phyloP scores from a whole-genome alignment of 1,140 invertebrate species.

The Brachionus asplanchnoidis region DNA sequence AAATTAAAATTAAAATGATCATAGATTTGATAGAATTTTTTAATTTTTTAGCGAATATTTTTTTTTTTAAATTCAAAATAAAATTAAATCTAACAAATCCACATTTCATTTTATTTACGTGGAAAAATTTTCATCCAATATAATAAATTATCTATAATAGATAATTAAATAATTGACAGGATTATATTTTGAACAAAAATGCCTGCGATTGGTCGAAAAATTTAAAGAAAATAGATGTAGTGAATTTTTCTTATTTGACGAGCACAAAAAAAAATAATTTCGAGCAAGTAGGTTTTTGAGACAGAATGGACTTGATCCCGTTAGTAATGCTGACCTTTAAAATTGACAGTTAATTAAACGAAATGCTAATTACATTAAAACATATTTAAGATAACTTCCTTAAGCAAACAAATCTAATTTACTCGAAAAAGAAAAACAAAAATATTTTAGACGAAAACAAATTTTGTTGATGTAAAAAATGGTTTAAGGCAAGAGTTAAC shows the following conservation, averaged over 20 bases:
- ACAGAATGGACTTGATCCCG: neutral
- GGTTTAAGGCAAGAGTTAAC: neutral
- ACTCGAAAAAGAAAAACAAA: neutral
- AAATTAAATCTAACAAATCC: too few species aligned
- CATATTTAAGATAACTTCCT: slow-evolving; percentile 22
- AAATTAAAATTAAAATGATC: too few species aligned
- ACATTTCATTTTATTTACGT: too few species aligned
- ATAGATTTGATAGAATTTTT: too few species aligned
- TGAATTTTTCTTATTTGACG: neutral
- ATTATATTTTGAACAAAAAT: neutral
- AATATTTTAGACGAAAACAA: slow-evolving; percentile 16
- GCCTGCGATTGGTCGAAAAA: neutral
- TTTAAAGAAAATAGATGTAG: neutral
- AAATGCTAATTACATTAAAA: slow-evolving; percentile 14
- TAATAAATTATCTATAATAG: neutral
- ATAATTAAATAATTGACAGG: neutral
- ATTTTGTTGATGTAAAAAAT: slow-evolving; percentile 13
- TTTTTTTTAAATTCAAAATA: too few species aligned
- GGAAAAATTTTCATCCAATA: too few species aligned
- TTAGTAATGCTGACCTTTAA: neutral
- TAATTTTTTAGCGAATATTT: too few species aligned
- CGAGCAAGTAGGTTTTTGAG: neutral
- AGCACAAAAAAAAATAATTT: neutral
- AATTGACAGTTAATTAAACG: neutral
- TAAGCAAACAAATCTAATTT: slow-evolving; percentile 26